phyloP scores from a whole-genome alignment of 2,797 vertebrate species.

The Sebastes kiyomatsui region DNA sequence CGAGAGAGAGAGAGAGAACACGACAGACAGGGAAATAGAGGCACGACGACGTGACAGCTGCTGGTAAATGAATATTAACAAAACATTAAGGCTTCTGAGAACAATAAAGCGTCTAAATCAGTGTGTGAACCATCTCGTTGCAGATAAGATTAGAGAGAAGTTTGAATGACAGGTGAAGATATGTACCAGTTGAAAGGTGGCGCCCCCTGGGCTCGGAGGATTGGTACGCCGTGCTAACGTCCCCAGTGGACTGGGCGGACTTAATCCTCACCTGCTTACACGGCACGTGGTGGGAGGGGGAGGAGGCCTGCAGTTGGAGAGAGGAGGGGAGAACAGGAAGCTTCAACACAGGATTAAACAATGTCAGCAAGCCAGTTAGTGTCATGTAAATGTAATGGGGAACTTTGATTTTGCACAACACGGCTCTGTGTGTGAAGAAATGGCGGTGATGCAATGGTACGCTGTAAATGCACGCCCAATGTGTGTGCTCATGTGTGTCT shows the following conservation, averaged over 20 bases:
- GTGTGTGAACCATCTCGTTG: not conserved
- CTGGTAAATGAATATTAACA: not conserved
- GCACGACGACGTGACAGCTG: not conserved
- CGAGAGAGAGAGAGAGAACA: conserved; percentile 25
- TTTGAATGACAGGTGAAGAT: not conserved
- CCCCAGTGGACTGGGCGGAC: conserved; percentile 92
- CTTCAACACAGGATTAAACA: not conserved
- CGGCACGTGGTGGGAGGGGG: conserved; percentile 83
- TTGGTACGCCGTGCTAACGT: conserved; percentile 89
- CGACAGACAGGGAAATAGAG: conserved; percentile 1
- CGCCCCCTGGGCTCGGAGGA: conserved; percentile 90
- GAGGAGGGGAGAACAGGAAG: not conserved
- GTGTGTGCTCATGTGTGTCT: conserved; percentile 56
- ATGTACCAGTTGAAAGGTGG: conserved; percentile 93
- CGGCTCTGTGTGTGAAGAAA: conserved; percentile 44
- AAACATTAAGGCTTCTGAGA: not conserved
- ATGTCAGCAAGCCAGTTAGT: not conserved
- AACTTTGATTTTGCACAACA: conserved; percentile 54
- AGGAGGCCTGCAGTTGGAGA: conserved; percentile 74
- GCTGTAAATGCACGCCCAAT: not conserved
- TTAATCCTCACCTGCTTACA: conserved; percentile 96
- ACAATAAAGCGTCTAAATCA: not conserved
- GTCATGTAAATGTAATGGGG: conserved; percentile 20
- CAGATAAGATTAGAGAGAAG: not conserved
- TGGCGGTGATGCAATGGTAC: conserved; percentile 31